Conservation (phyloP, 1,140 invertebrate species). For the Diorhabda sublineata region DNA sequence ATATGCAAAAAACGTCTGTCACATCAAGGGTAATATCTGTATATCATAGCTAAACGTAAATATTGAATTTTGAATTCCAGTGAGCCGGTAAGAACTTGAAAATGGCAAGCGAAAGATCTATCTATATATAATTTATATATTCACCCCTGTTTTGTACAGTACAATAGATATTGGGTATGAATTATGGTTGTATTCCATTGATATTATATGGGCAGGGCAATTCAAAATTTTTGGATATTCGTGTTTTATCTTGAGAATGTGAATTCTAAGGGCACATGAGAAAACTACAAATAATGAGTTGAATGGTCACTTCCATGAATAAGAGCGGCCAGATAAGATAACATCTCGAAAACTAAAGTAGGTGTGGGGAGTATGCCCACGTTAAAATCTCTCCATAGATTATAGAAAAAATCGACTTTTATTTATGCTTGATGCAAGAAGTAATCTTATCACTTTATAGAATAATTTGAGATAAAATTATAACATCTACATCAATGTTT, state of each 20-base stretch:
- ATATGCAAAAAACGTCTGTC: constrained; percentile 1
- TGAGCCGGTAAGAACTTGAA: neutral
- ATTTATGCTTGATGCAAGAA: too few relatives aligned
- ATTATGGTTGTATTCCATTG: constrained; percentile 1
- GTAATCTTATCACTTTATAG: too few relatives aligned
- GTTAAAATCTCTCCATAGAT: too few relatives aligned
- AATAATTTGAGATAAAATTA: too few relatives aligned
- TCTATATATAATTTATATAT: constrained; percentile 3
- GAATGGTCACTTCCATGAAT: too few relatives aligned
- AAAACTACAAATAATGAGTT: neutral
- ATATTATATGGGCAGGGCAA: neutral
- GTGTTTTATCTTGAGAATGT: neutral
- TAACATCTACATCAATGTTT: too few relatives aligned
- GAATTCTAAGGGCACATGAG: neutral
- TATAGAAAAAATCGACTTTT: too few relatives aligned
- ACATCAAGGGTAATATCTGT: constrained; percentile 2
- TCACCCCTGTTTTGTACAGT: neutral
- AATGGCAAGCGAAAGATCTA: neutral
- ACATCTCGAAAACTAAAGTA: too few relatives aligned
- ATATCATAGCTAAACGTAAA: constrained; percentile 1
- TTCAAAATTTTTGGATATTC: neutral
- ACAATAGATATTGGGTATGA: neutral
- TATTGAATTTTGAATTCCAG: neutral
- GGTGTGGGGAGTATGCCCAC: too few relatives aligned
- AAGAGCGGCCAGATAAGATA: too few relatives aligned